These are phyloP conservation scores for Rhagoletis pomonella DNA, from an alignment of 1,140 invertebrate species.

Conservation along the genomic window DNA sequence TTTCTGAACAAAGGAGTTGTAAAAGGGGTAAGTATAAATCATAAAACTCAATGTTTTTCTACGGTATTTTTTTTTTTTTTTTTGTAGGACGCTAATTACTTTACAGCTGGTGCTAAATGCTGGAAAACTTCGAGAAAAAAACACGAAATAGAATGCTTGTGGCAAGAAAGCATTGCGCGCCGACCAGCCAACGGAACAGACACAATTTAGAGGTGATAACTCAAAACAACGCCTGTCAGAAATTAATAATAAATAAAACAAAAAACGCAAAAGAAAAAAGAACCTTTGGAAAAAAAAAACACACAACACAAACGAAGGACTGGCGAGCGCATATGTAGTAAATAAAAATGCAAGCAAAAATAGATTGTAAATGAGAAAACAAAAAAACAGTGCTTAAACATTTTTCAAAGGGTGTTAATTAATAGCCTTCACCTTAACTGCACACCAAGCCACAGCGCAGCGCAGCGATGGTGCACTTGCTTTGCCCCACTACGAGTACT, in stretches of 20 bases:
- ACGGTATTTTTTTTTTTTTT: background rate
- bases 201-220: constrained; percentile 18
- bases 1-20: background rate
- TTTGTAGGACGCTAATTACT: constrained; percentile 1
- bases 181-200: background rate
- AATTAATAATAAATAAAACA: constrained; percentile 45
- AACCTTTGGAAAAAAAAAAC: background rate
- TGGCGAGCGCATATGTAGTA: background rate
- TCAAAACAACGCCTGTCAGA: constrained; percentile 12
- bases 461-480: too few relatives aligned
- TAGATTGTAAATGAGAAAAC: constrained; percentile 25
- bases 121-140: background rate
- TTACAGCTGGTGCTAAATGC: constrained; percentile 29
- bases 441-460: background rate
- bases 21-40: constrained; percentile 17
- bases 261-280: background rate
- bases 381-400: constrained; percentile 19
- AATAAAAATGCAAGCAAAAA: background rate
- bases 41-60: background rate
- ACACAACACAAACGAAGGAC: background rate
- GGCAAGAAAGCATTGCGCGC: background rate
- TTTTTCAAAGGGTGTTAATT: constrained; percentile 51
- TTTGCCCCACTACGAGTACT: background rate
- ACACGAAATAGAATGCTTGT: background rate
- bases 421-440: constrained; percentile 44